phyloP scores from a whole-genome alignment of 92 coral and sea anemone species.

The Scolanthus callimorphus region DNA sequence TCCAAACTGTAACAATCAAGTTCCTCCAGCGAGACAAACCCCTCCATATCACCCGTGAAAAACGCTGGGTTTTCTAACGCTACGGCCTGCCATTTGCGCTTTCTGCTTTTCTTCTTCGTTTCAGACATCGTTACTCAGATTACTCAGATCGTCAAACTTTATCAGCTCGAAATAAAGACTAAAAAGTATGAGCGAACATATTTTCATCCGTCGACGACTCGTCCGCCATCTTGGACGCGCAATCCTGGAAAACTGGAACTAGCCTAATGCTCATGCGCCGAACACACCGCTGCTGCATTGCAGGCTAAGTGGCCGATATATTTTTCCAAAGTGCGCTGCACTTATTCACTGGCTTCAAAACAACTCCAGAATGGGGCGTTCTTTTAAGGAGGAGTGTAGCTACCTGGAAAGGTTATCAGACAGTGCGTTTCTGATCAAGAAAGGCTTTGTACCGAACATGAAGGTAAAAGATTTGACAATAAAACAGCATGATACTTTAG shows the following conservation, averaged over 20 bases:
- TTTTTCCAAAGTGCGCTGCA: too few species aligned
- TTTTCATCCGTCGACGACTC: too few species aligned
- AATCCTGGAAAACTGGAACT: conserved; percentile 14
- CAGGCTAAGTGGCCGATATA: too few species aligned
- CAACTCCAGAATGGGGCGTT: conserved; percentile 41
- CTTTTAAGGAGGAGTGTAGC: conserved; percentile 83
- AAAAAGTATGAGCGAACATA: too few species aligned
- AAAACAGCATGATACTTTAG: too few species aligned
- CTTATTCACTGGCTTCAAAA: not conserved
- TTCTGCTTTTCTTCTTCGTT: conserved; percentile 38
- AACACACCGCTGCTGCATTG: conserved; percentile 8
- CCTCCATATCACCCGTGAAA: conserved; percentile 79
- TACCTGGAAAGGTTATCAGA: conserved; percentile 72
- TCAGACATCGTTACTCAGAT: conserved; percentile 48
- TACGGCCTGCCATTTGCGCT: conserved; percentile 85
- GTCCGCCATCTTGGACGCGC: conserved; percentile 52
- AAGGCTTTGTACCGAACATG: conserved; percentile 97
- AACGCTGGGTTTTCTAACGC: conserved; percentile 67
- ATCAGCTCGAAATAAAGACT: too few species aligned
- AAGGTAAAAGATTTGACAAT: conserved; percentile 77
- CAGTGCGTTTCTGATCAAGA: conserved; percentile 75
- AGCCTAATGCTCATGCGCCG: conserved; percentile 14
- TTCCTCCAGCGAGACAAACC: conserved; percentile 90
- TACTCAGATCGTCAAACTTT: too few species aligned
- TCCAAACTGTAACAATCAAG: conserved; percentile 57